These are phyloP conservation scores for Hartigia nigra DNA, from an alignment of 2,888 invertebrate genomes.

Conservation along the genomic window DNA sequence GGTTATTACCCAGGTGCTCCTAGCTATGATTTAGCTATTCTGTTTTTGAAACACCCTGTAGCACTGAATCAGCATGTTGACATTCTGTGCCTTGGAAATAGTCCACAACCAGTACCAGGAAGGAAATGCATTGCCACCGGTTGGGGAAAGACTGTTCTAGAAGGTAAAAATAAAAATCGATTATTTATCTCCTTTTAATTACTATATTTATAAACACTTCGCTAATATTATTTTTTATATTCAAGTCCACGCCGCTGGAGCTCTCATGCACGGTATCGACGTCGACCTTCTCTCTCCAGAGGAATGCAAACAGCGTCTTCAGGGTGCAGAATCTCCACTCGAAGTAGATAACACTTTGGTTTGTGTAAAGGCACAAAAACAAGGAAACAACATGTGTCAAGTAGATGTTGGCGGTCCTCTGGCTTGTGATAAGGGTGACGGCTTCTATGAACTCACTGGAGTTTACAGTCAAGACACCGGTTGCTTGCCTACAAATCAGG, in stretches of 20 bases:
- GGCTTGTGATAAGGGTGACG: constrained; percentile 79
- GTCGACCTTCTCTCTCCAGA: constrained; percentile 74
- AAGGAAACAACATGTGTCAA: constrained; percentile 80
- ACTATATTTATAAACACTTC: constrained; percentile 4
- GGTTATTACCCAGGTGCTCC: constrained; percentile 72
- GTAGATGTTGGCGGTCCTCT: constrained; percentile 86
- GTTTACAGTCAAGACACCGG: constrained; percentile 84
- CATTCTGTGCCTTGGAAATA: constrained; percentile 78
- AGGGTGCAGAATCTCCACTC: constrained; percentile 70
- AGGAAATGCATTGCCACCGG: constrained; percentile 82
- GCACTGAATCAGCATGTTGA: constrained; percentile 78
- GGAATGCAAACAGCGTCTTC: constrained; percentile 72
- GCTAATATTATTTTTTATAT: constrained; percentile 15
- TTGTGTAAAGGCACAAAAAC: constrained; percentile 75
- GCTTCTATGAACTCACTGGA: constrained; percentile 77
- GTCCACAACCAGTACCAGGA: constrained; percentile 67
- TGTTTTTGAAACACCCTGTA: constrained; percentile 71
- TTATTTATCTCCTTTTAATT: constrained; percentile 13
- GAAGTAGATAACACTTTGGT: constrained; percentile 74
- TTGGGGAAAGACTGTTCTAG: constrained; percentile 84
- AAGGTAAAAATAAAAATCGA: constrained; percentile 68
- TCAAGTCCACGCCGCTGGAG: constrained; percentile 79
- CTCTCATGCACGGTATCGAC: constrained; percentile 80
- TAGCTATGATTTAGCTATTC: constrained; percentile 78
- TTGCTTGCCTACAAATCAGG: constrained; percentile 66